These are phyloP conservation scores for Brachystomella parvula DNA, from an alignment of 1,140 invertebrate genomes.

Conservation along the genomic window DNA sequence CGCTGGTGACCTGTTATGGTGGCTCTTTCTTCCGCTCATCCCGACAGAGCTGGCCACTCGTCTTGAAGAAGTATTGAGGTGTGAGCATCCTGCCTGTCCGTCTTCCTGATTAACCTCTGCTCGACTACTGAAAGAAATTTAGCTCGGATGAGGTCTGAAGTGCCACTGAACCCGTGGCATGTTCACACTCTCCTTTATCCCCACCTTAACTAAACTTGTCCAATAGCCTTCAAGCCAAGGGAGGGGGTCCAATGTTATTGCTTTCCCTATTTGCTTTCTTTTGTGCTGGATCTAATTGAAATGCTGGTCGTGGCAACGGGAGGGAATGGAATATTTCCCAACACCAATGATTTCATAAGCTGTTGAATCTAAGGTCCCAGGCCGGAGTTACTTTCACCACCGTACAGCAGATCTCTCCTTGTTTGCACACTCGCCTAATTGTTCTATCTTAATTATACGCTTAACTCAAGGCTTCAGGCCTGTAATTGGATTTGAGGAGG, in stretches of 20 bases:
- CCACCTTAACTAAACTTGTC: background rate
- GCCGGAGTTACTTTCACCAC: too few species aligned
- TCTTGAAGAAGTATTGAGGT: background rate
- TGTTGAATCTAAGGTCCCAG: too few species aligned
- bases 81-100: background rate
- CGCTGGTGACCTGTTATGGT: background rate
- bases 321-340: constrained; percentile 1
- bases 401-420: too few species aligned
- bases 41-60: background rate
- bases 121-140: background rate
- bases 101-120: background rate
- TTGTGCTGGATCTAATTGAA: constrained; percentile 3
- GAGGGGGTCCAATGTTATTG: constrained; percentile 7
- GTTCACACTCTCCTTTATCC: constrained; percentile 1
- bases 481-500: too few species aligned
- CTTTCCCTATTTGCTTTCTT: constrained; percentile 1
- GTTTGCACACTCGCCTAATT: too few species aligned
- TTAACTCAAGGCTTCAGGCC: too few species aligned
- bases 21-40: background rate
- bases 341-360: too few species aligned
- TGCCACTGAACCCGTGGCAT: background rate
- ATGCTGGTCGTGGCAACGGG: constrained; percentile 7
- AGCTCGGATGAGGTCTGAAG: background rate
- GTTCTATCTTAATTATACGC: too few species aligned
- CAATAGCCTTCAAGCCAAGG: background rate